These are phyloP conservation scores for Psittacula echo DNA, from an alignment of 2,797 vertebrate genomes.

Conservation along the genomic window DNA sequence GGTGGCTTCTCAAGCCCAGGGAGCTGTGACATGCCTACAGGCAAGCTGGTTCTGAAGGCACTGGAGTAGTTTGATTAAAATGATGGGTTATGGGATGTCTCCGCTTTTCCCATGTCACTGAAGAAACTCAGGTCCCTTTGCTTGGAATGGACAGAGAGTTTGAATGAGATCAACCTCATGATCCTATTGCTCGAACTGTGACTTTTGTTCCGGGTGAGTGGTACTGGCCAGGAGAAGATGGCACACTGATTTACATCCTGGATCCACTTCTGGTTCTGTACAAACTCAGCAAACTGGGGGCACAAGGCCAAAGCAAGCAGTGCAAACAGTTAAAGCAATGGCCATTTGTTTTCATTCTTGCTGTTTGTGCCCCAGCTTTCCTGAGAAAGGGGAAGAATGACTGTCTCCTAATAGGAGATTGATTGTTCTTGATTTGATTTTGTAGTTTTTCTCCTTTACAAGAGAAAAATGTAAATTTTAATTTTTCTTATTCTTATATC, in stretches of 20 bases:
- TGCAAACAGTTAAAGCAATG: not conserved
- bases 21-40: not conserved
- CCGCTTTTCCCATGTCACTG: rapidly evolving
- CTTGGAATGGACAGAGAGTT: not conserved
- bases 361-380: not conserved
- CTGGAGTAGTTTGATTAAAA: not conserved
- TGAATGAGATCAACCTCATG: not conserved
- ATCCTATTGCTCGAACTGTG: not conserved
- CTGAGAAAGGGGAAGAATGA: not conserved
- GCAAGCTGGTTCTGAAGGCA: not conserved
- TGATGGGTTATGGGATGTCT: not conserved
- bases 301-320: not conserved
- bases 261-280: not conserved
- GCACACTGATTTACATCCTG: not conserved
- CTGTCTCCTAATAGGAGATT: not conserved
- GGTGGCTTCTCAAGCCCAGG: rapidly evolving
- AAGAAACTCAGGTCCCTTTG: not conserved
- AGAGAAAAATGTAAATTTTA: not conserved
- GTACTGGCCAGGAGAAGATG: not conserved
- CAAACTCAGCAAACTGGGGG: not conserved
- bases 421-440: not conserved
- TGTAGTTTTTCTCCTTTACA: not conserved
- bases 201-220: not conserved
- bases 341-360: not conserved
- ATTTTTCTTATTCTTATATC: not conserved